Conservation (phyloP, 2,113 vertebrate genomes). For the Cacatua alba region DNA sequence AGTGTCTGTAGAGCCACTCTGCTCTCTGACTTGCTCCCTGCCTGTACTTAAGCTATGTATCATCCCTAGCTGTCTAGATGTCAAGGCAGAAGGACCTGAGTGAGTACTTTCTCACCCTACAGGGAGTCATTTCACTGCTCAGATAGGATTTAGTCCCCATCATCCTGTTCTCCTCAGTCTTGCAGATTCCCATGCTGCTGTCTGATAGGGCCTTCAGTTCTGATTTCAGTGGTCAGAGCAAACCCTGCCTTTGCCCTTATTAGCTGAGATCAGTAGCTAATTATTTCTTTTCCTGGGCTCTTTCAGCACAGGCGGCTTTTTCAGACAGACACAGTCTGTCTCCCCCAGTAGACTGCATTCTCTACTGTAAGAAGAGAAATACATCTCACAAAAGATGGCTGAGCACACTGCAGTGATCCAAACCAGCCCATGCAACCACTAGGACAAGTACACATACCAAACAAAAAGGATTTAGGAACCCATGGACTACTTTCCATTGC, state of each 20-base stretch:
- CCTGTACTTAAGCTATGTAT: background rate
- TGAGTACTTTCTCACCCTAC: background rate
- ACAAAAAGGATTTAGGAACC: background rate
- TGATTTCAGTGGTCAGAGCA: background rate
- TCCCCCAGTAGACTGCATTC: background rate
- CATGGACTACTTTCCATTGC: background rate
- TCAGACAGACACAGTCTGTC: background rate
- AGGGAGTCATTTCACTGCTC: background rate
- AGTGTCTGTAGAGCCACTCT: background rate
- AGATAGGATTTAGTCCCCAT: background rate
- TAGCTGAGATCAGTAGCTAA: background rate
- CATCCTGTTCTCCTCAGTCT: background rate
- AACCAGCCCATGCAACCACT: background rate
- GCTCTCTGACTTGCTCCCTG: background rate
- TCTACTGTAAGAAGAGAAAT: background rate
- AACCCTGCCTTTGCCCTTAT: background rate
- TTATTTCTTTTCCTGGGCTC: background rate
- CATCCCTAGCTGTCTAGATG: background rate
- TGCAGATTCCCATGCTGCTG: background rate
- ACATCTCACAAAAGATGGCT: background rate
- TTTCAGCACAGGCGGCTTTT: background rate
- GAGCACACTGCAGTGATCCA: background rate
- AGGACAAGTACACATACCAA: background rate
- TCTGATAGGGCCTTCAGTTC: background rate
- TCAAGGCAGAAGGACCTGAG: background rate